Evolutionary conservation across 2,888 invertebrate genomes (phyloP).

Genomic region (Lymantria dispar): DNA sequence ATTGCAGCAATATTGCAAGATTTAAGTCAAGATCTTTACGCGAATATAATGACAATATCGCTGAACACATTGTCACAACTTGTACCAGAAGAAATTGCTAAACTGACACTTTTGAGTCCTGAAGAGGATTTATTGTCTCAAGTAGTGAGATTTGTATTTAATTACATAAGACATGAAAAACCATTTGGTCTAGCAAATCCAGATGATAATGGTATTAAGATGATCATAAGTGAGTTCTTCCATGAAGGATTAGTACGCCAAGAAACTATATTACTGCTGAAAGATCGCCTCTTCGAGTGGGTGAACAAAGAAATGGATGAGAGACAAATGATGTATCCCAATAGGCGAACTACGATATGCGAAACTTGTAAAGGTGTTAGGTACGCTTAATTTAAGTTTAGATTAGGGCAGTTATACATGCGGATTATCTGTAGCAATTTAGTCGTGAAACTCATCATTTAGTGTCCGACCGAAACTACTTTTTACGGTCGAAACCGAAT

Average conservation of each 20-base stretch:
- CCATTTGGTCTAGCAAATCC: slow-evolving; percentile 58
- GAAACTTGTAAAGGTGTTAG: slow-evolving; percentile 56
- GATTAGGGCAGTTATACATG: not conserved
- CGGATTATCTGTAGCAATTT: not conserved
- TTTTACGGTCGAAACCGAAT: too few species aligned
- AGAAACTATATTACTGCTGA: slow-evolving; percentile 59
- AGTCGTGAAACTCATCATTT: too few species aligned
- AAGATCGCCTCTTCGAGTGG: slow-evolving; percentile 53
- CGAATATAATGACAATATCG: slow-evolving; percentile 64
- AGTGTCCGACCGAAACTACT: too few species aligned
- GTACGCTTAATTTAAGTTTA: slow-evolving; percentile 37
- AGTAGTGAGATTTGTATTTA: slow-evolving; percentile 68
- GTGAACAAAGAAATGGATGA: slow-evolving; percentile 50
- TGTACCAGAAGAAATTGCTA: slow-evolving; percentile 61
- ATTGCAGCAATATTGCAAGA: slow-evolving; percentile 59
- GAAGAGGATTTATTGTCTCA: slow-evolving; percentile 69
- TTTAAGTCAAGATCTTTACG: slow-evolving; percentile 62
- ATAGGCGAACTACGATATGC: slow-evolving; percentile 58
- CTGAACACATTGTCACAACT: slow-evolving; percentile 61
- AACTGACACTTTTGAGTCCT: slow-evolving; percentile 57
- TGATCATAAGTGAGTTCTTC: slow-evolving; percentile 68
- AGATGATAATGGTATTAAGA: slow-evolving; percentile 61
- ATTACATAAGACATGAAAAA: slow-evolving; percentile 64
- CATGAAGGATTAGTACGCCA: slow-evolving; percentile 65
- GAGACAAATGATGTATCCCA: slow-evolving; percentile 45